These are phyloP conservation scores for Platysteira castanea DNA, from an alignment of 2,113 vertebrate genomes.

Conservation along the genomic window DNA sequence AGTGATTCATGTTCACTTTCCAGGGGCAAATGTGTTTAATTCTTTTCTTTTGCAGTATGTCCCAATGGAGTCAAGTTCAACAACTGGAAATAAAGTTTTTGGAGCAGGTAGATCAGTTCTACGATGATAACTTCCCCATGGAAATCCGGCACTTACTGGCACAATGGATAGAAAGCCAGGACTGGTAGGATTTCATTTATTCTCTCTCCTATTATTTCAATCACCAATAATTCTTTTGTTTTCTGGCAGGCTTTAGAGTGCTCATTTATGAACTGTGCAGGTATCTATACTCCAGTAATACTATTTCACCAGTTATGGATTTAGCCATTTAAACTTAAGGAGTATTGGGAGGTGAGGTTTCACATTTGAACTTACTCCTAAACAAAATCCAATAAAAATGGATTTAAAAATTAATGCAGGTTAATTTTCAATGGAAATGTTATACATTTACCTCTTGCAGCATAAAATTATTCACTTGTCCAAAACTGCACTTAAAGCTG, in stretches of 20 bases:
- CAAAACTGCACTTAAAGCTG: background rate
- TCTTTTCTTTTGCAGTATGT: constrained; percentile 79
- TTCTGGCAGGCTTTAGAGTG: background rate
- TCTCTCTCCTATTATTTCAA: background rate
- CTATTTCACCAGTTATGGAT: background rate
- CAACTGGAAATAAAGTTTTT: constrained; percentile 92
- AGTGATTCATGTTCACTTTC: background rate
- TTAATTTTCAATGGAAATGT: background rate
- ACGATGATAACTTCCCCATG: constrained; percentile 97
- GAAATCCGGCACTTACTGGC: constrained; percentile 91
- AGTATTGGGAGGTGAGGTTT: background rate
- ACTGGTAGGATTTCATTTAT: constrained; percentile 80
- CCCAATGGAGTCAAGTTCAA: constrained; percentile 96
- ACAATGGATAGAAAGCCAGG: constrained; percentile 93
- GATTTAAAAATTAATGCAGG: background rate
- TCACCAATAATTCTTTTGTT: background rate
- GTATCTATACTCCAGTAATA: background rate
- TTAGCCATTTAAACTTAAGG: background rate
- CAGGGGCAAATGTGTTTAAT: background rate
- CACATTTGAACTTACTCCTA: background rate
- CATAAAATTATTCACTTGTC: background rate
- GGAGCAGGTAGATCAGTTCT: constrained; percentile 95
- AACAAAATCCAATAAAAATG: background rate
- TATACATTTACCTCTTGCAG: background rate
- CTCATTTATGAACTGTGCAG: background rate